Conservation (phyloP, 2,888 invertebrate genomes). For the Sesia apiformis region DNA sequence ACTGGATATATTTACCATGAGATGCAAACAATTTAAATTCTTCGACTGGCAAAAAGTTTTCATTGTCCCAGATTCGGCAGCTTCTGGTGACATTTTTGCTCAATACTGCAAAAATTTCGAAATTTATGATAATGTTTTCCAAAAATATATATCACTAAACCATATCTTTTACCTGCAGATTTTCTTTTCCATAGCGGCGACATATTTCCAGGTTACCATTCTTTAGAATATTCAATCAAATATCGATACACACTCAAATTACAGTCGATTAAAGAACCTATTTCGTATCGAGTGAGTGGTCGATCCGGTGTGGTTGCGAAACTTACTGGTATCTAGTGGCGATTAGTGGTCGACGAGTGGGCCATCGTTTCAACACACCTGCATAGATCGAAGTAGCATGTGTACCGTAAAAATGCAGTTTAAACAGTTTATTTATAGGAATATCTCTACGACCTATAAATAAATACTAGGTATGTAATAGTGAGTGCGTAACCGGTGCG, state of each 20-base stretch:
- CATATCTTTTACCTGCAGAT: no score
- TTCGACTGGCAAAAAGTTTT: not conserved
- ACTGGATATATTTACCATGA: not conserved
- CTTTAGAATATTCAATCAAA: not conserved
- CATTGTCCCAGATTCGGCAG: not conserved
- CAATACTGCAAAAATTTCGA: not conserved
- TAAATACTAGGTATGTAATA: no score
- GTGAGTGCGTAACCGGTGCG: not conserved
- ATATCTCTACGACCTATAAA: not conserved
- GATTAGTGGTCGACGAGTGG: slow-evolving; percentile 58
- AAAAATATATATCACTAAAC: no score
- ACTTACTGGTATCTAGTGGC: slow-evolving; percentile 54
- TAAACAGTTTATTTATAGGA: not conserved
- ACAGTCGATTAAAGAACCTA: slow-evolving; percentile 35
- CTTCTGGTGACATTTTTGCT: not conserved
- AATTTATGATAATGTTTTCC: not conserved
- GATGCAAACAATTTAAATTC: not conserved
- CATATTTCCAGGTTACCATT: no score
- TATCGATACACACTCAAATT: slow-evolving; percentile 25
- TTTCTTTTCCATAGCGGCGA: no score
- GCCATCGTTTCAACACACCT: slow-evolving; percentile 63
- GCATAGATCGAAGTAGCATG: slow-evolving; percentile 38
- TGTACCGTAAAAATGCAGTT: slow-evolving; percentile 34
- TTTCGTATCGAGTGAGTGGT: slow-evolving; percentile 63
- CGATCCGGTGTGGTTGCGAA: slow-evolving; percentile 54